Evolutionary conservation across 2,113 vertebrate species (phyloP), one percentile per base, ranked within the genome.

Genomic region (Eolophus roseicapilla): DNA sequence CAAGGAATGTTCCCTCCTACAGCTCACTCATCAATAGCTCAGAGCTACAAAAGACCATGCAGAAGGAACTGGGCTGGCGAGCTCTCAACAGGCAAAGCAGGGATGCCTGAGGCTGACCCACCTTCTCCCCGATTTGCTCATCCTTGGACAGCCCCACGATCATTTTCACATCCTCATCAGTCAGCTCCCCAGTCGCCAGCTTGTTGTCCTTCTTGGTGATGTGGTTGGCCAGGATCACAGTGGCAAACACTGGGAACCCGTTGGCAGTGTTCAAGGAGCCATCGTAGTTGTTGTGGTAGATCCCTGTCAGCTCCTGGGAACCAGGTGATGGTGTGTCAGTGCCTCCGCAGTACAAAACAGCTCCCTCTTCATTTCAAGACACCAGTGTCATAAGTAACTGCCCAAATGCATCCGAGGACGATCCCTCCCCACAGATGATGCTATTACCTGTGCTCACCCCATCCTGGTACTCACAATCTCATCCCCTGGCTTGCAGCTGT

Each of bases 271-370:
- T 99, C 62, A 99, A 98, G 13, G 99, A 99, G 86, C 99, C 99
- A 1, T 99, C 99, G 0, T 99, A 99, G 97, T 99, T 99, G 97
- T 99, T 99, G 97, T 99, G 99, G 93, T 99, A 99, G 97, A 99
- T 99, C 24, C 99, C 99, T 0, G 99, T 99, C 80, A 99, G 98
- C 84, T 99, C 99, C 99, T 99, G 77, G 52, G 50, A 82, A 79
- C 13, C 57, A 65, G 28, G 49, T 67, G 59, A 84, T 10, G 12
- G 4, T 14, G 7, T 6, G 17, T 89, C 46, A 96, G 78, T 83
- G 43, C 50, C 44, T 31, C 29, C 12, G 25, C 11, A 21, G 24
- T 5, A 52, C 8, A 19, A 25, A 64, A 21, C 43, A 64, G 25
- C 6, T 19, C 13, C 35, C 37, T 65, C 59, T 81, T 24, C 37